Base-by-base conservation (phyloP, 1,140 invertebrate genomes). In the Triops cancriformis region DNA sequence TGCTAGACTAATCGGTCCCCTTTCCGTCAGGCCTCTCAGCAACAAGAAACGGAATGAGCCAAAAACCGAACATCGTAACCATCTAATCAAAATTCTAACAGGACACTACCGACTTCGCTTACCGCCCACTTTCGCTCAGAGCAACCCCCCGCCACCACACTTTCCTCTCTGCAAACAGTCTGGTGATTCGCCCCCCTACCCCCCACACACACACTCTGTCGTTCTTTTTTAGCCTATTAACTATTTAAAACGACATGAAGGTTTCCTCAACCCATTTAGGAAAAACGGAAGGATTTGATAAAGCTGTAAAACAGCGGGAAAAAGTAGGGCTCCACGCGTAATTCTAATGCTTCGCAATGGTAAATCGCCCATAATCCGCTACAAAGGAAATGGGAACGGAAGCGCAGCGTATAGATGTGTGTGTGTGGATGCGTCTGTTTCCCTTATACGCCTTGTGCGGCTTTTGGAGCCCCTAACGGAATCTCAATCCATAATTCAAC, bases 401-500 rank as follows among this genome's bases (percentile, higher is more conserved):
- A n/a, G 51, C 23, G 51, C 18, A n/a, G 51, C 23, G 51, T 64
- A 37, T 37, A 37, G 31, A 37, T 37, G 31, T 23, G 51, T 23
- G 23, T 37, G 31, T 23, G 51, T 23, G 23, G 14, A 23, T 64
- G 51, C 23, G 51, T 64, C 51, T 64, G 51, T 64, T 64, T 64
- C 51, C 31, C 31, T 37, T 37, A 37, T 37, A 37, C 7, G 31
- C 31, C 31, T 7, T 37, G 51, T 64, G 14, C 23, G 51, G 51
- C 51, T 18, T 64, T 64, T 18, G 10, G 51, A 64, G 23, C 18
- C 51, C 18, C 18, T 9, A 64, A 23, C 14, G 10, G 51, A 64
- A 64, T 64, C 51, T 23, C 51, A 64, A 64, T 64, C 51, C 51
- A 64, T 64, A 64, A 64, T 64, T 64, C 51, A 64, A 64, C 51